These are phyloP conservation scores for Adelphocoris suturalis DNA, from an alignment of 2,888 invertebrate genomes.

Conservation along the genomic window DNA sequence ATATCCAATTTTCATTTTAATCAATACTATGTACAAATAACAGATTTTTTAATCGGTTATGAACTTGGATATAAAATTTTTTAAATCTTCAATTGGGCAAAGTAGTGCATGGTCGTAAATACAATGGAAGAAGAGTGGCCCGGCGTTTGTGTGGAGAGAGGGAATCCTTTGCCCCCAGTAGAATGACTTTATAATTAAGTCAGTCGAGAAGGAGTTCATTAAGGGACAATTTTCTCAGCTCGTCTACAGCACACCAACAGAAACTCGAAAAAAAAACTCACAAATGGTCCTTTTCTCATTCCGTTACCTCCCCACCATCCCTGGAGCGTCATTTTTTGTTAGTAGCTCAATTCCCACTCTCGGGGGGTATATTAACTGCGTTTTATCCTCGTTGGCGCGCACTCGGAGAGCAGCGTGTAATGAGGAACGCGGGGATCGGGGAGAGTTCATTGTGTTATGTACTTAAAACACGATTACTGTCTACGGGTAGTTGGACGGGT, in stretches of 20 bases:
- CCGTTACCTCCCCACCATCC: constrained; percentile 16
- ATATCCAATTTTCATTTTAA: neutral
- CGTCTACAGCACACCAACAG: constrained; percentile 66
- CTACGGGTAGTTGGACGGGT: neutral
- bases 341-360: constrained; percentile 65
- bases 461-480: constrained; percentile 64
- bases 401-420: constrained; percentile 35
- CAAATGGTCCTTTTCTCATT: constrained; percentile 60
- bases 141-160: neutral
- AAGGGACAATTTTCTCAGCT: constrained; percentile 71
- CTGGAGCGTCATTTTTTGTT: constrained; percentile 51
- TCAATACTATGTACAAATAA: neutral
- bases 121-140: neutral
- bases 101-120: neutral
- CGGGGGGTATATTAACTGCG: constrained; percentile 66
- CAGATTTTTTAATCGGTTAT: neutral
- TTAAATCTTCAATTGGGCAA: neutral
- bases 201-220: constrained; percentile 69
- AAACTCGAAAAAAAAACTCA: constrained; percentile 47
- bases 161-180: constrained; percentile 10
- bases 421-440: constrained; percentile 54
- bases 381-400: constrained; percentile 56
- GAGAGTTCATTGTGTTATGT: constrained; percentile 58
- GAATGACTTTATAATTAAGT: constrained; percentile 69
- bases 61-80: neutral